Evolutionary conservation across 2,888 invertebrate genomes (phyloP).

Genomic region (Chelonus formosanus): DNA sequence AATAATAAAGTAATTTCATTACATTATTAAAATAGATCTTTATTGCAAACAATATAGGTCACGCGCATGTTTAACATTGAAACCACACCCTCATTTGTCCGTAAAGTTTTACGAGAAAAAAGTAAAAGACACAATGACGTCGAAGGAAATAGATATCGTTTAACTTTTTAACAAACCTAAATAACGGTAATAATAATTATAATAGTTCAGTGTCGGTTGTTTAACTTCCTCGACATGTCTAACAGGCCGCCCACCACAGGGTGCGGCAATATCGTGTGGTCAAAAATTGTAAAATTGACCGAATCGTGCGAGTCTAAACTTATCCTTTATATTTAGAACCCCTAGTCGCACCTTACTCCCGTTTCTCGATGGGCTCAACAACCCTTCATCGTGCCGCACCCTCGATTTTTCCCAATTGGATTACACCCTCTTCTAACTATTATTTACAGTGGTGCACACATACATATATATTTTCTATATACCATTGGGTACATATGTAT

Average conservation of each 20-base stretch:
- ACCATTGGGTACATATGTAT: no score
- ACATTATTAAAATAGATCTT: no score
- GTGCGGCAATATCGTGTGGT: constrained; percentile 52
- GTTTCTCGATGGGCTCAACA: constrained; percentile 21
- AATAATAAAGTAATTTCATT: no score
- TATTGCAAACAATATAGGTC: no score
- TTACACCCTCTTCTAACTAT: constrained; percentile 29
- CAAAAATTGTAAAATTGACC: constrained; percentile 54
- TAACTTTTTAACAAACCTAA: constrained; percentile 57
- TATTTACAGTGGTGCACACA: constrained; percentile 24
- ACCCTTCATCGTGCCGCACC: constrained; percentile 25
- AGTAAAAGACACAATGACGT: constrained; percentile 1
- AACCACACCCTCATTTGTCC: constrained; percentile 3
- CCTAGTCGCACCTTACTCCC: constrained; percentile 18
- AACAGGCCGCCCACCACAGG: constrained; percentile 37
- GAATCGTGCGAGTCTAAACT: constrained; percentile 39
- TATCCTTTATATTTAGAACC: neutral
- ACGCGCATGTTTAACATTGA: no score
- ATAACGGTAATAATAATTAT: constrained; percentile 36
- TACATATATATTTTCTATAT: neutral
- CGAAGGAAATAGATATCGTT: constrained; percentile 62
- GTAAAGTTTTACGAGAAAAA: constrained; percentile 2
- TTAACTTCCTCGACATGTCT: neutral
- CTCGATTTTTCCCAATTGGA: constrained; percentile 29
- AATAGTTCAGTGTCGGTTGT: neutral